Conservation (phyloP, 2,113 vertebrate species). For the Motacilla alba region DNA sequence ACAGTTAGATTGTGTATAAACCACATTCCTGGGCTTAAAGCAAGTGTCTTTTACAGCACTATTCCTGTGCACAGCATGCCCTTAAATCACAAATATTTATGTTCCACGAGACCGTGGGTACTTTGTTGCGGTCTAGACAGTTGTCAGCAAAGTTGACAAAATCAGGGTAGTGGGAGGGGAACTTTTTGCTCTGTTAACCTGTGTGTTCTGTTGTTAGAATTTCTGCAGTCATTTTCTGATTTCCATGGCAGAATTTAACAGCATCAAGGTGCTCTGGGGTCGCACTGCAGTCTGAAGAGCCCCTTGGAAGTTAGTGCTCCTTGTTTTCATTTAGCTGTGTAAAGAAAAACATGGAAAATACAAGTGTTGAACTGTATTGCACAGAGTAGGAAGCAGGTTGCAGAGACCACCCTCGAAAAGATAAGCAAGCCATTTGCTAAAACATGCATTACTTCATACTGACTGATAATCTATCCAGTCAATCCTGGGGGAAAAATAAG, state of each 20-base stretch:
- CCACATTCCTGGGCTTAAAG: neutral
- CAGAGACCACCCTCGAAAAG: neutral
- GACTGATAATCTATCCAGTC: neutral
- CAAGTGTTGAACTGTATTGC: neutral
- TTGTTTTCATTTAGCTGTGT: neutral
- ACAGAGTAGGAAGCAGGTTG: neutral
- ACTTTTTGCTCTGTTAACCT: neutral
- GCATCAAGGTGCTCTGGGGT: neutral
- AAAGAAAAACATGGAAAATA: neutral
- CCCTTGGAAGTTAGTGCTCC: neutral
- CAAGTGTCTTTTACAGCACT: neutral
- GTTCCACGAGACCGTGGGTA: neutral
- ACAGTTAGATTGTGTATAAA: neutral
- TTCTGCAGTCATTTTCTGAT: neutral
- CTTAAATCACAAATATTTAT: neutral
- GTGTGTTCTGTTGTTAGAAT: rapidly evolving
- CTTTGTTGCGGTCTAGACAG: neutral
- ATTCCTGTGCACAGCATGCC: neutral
- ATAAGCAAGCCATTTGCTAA: neutral
- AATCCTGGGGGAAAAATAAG: rapidly evolving
- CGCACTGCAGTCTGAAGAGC: neutral
- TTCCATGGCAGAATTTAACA: neutral
- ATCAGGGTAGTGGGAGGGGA: neutral
- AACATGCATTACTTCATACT: neutral
- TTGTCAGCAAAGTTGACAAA: neutral